Conservation (phyloP, 1,140 invertebrate species). For the Mizuhopecten yessoensis region DNA sequence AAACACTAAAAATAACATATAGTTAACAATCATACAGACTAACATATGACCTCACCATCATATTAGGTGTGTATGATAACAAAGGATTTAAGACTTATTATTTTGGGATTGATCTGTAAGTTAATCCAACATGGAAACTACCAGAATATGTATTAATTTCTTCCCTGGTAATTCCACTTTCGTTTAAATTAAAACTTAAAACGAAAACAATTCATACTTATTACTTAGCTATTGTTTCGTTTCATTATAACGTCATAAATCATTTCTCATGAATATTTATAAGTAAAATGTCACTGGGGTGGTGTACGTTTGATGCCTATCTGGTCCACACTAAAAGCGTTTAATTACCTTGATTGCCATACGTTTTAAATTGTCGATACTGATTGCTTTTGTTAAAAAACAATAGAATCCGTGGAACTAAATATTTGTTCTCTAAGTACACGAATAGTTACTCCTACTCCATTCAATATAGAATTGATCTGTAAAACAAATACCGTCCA, state of each 20-base stretch:
- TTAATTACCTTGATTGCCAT: slow-evolving; percentile 28
- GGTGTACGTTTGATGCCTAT: neutral
- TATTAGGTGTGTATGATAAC: neutral
- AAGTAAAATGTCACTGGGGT: neutral
- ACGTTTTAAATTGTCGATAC: neutral
- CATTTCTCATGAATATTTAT: slow-evolving; percentile 4
- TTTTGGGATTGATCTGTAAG: neutral
- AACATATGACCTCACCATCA: neutral
- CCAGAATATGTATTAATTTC: neutral
- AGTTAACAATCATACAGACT: neutral
- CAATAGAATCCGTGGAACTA: neutral
- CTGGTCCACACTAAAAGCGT: neutral
- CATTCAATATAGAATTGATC: neutral
- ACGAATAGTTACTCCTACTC: slow-evolving; percentile 4
- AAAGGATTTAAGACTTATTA: neutral
- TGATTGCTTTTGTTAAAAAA: slow-evolving; percentile 25
- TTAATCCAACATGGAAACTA: neutral
- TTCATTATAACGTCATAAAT: neutral
- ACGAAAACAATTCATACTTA: neutral
- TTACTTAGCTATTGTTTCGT: neutral
- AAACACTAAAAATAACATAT: neutral
- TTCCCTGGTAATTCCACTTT: neutral
- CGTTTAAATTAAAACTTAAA: neutral
- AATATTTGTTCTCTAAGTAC: neutral
- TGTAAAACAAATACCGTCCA: neutral